Percentiles rank a stretch among this genome's conserved stretches.
Conservation (phyloP, 2,797 vertebrate genomes). For the Lacerta viridis region DNA sequence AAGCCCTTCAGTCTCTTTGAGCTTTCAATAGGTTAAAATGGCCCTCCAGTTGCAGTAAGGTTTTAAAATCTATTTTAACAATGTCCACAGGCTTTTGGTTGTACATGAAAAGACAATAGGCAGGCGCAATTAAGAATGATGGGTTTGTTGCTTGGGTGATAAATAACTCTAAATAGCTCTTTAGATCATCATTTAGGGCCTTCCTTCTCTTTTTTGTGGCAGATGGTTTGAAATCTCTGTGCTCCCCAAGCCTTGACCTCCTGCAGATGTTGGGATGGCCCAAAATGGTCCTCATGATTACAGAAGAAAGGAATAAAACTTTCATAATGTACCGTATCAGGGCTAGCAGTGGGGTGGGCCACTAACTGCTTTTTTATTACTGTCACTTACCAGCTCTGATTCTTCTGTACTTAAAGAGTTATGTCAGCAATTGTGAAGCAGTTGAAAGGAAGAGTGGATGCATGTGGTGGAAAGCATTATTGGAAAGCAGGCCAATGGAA, state of each 20-base stretch:
- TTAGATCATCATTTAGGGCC: constrained; percentile 62
- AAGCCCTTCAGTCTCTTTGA: constrained; percentile 68
- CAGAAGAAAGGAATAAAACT: constrained; percentile 82
- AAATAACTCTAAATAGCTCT: constrained; percentile 76
- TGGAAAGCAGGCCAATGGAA: constrained; percentile 73
- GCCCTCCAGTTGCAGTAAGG: constrained; percentile 64
- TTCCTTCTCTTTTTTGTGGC: constrained; percentile 76
- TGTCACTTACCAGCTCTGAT: constrained; percentile 81
- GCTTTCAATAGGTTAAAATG: constrained; percentile 74
- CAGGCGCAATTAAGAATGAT: constrained; percentile 69
- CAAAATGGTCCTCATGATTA: constrained; percentile 70
- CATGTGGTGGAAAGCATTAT: constrained; percentile 74
- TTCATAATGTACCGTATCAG: constrained; percentile 89
- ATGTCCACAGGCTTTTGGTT: constrained; percentile 48
- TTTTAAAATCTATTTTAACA: constrained; percentile 76
- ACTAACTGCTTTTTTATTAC: constrained; percentile 88
- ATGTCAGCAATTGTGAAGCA: constrained; percentile 81
- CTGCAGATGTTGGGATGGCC: constrained; percentile 88
- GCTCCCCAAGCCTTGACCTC: constrained; percentile 86
- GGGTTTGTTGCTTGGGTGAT: constrained; percentile 71
- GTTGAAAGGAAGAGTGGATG: constrained; percentile 78
- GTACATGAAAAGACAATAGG: constrained; percentile 72
- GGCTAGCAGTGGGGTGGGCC: constrained; percentile 84
- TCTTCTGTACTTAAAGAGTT: constrained; percentile 84
- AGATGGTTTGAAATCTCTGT: constrained; percentile 90